Evolutionary conservation across 1,140 invertebrate genomes (phyloP).

Genomic region (Diprion similis): DNA sequence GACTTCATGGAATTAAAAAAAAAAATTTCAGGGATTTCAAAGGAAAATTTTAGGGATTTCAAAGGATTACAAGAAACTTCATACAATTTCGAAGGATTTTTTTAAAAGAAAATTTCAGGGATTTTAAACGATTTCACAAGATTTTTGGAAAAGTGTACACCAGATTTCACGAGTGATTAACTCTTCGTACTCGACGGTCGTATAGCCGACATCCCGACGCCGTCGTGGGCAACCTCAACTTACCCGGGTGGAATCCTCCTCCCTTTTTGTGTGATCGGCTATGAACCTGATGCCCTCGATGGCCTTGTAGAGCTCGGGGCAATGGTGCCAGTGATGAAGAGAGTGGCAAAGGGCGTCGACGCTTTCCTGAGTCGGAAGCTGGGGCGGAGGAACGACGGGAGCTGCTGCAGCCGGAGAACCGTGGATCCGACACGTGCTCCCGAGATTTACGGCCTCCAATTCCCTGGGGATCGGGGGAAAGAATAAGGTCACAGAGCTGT

Average conservation of each 20-base stretch:
- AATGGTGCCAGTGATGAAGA: slow-evolving; percentile 78
- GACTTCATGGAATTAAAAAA: too few species aligned
- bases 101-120: too few species aligned
- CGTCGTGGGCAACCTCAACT: slow-evolving; percentile 32
- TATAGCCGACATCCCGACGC: neutral
- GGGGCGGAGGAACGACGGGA: slow-evolving; percentile 45
- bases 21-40: too few species aligned
- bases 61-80: too few species aligned
- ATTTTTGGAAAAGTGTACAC: neutral
- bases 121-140: slow-evolving; percentile 8
- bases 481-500: neutral
- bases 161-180: neutral
- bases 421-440: slow-evolving; percentile 68
- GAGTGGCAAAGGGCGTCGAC: slow-evolving; percentile 62
- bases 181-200: neutral
- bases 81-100: too few species aligned
- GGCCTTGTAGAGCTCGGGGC: slow-evolving; percentile 90
- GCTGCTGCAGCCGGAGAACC: slow-evolving; percentile 65
- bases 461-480: slow-evolving; percentile 54
- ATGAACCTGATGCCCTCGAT: slow-evolving; percentile 92
- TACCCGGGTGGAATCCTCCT: slow-evolving; percentile 91
- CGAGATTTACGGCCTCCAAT: slow-evolving; percentile 64
- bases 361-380: slow-evolving; percentile 53
- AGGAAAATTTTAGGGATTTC: too few species aligned
- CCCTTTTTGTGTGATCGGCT: slow-evolving; percentile 90